Base-by-base conservation (phyloP, 2,888 invertebrate genomes). In the Nomada fabriciana region DNA sequence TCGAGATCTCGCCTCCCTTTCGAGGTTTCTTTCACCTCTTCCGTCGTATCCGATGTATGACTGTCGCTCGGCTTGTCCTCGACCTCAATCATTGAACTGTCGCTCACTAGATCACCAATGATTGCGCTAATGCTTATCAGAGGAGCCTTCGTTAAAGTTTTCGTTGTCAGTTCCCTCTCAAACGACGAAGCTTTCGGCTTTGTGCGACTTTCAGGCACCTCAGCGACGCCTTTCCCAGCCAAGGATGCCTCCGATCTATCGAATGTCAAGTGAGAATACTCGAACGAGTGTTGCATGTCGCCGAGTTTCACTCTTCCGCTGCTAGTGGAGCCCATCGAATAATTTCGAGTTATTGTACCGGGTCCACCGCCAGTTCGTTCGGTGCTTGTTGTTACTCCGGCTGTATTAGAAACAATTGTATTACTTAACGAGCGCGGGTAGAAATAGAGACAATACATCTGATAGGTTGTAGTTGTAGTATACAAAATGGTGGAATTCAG, bases 121-220 rank as follows among this genome's bases (percentile, higher is more conserved):
- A 96, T 97, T 47, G 96, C 96, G 94, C 96, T 97, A 82, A 97
- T 96, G 94, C 96, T 97, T 90, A 97, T 97, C 79, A 96, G 95
- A 92, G 96, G 94, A 92, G 96, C 94, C 94, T 95, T 93, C 20
- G 92, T 89, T 72, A 36, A 57, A n/a, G 71, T 20, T 57, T 92
- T 80, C 43, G 42, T 29, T 52, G 64, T 43, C 36, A 0, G 18
- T 65, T 80, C 64, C 52, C 18, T 69, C 11, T 78, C 77, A 5
- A 76, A 25, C 43, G 70, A 82, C 47, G 75, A 47, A 29, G 57
- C 50, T 50, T 42, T 76, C 13, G 43, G 29, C 42, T 11, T 59
- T 2, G 47, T 47, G 3, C 43, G 23, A n/a, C 10, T 67, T n/a
- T 69, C 47, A 10, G 55, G n/a, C 59, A 89, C 91, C 65, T 91